Evolutionary conservation across 2,113 vertebrate species (phyloP).

Genomic region (Mustela nigripes): DNA sequence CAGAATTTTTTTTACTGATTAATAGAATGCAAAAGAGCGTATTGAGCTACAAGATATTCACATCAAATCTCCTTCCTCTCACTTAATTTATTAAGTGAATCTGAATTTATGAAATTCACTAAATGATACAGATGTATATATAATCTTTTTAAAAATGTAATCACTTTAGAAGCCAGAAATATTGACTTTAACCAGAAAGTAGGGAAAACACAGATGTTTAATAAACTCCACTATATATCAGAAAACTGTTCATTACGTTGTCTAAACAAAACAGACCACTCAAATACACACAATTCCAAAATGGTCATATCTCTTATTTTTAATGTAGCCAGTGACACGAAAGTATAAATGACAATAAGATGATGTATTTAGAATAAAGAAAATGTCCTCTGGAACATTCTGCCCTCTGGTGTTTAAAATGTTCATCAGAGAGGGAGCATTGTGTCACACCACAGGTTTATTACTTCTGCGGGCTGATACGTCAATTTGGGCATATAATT

Average conservation of each 20-base stretch:
- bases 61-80: neutral
- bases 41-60: neutral
- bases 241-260: neutral
- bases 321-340: neutral
- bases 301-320: neutral
- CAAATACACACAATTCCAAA: neutral
- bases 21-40: neutral
- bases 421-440: neutral
- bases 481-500: neutral
- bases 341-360: constrained; percentile 8
- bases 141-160: neutral
- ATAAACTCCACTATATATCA: neutral
- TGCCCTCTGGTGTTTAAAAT: constrained; percentile 63
- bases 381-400: constrained; percentile 42
- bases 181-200: constrained; percentile 35
- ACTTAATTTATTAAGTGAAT: constrained; percentile 46
- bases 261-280: constrained; percentile 4
- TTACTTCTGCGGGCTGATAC: neutral
- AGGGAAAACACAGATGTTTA: neutral
- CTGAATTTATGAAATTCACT: constrained; percentile 14
- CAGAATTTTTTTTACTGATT: constrained; percentile 16
- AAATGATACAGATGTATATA: neutral
- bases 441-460: neutral
- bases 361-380: constrained; percentile 6
- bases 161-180: constrained; percentile 47